A percentile compares a stretch with the other conserved stretches of the same genome.
Evolutionary conservation across 2,888 invertebrate species (phyloP).

Genomic region (Allophyes oxyacanthae): DNA sequence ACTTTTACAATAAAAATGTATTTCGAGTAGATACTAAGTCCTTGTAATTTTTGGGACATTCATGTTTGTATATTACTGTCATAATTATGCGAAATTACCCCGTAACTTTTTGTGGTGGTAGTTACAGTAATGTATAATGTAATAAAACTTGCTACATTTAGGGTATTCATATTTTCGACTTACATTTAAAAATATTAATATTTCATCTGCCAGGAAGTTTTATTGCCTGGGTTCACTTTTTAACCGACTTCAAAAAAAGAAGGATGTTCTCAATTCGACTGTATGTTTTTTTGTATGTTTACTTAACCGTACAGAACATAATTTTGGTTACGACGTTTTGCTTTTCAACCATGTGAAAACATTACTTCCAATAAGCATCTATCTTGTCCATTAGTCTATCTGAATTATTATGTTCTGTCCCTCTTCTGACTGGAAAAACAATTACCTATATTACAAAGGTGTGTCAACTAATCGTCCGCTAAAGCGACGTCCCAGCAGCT

Average conservation of each 20-base stretch:
- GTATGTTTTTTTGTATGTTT: no score
- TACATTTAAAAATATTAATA: not conserved
- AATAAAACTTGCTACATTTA: not conserved
- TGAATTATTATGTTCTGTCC: no score
- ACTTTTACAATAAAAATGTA: not conserved
- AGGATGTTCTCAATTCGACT: no score
- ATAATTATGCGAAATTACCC: not conserved
- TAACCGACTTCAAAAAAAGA: no score
- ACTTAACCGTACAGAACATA: no score
- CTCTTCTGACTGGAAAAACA: no score
- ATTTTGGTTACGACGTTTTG: no score
- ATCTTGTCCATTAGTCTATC: no score
- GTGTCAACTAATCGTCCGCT: not conserved
- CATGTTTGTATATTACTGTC: not conserved
- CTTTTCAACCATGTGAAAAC: no score
- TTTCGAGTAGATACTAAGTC: not conserved
- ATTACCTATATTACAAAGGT: not conserved
- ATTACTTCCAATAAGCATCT: no score
- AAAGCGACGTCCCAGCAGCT: constrained; percentile 4
- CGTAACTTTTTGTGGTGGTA: not conserved
- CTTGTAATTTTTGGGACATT: not conserved
- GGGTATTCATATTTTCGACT: not conserved
- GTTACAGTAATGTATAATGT: not conserved
- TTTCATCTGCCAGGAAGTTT: no score
- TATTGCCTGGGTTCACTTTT: no score